Percentiles rank a stretch among this genome's conserved stretches.
Evolutionary conservation across 2,888 invertebrate species (phyloP).

Genomic region (Pasiphila rectangulata): DNA sequence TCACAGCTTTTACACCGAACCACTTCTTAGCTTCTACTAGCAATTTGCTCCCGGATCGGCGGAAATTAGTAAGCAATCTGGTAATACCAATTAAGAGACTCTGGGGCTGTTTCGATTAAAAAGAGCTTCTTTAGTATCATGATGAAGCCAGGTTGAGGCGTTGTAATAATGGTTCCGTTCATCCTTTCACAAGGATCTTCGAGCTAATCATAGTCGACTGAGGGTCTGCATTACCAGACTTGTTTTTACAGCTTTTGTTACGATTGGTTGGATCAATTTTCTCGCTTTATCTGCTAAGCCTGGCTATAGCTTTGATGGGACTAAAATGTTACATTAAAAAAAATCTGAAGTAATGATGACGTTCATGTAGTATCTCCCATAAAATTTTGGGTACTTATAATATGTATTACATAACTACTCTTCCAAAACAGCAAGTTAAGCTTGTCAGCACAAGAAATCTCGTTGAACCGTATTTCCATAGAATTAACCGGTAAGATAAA

Average conservation of each 20-base stretch:
- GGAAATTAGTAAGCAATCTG: constrained; percentile 53
- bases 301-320: neutral
- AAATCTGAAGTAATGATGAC: no score
- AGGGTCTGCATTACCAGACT: constrained; percentile 2
- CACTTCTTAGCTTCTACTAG: constrained; percentile 50
- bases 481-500: constrained; percentile 15
- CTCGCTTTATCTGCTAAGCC: neutral
- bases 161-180: constrained; percentile 26
- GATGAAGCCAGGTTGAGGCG: constrained; percentile 24
- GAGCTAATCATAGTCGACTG: constrained; percentile 4
- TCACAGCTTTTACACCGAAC: constrained; percentile 55
- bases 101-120: constrained; percentile 40
- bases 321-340: no score
- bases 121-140: constrained; percentile 35
- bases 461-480: neutral
- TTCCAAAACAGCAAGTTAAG: no score
- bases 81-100: constrained; percentile 46
- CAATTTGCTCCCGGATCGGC: constrained; percentile 56
- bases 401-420: no score
- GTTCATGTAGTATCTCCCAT: no score
- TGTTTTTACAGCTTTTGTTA: neutral
- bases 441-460: neutral
- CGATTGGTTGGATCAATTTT: neutral
- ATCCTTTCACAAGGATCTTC: constrained; percentile 7
- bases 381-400: no score